These are phyloP conservation scores for Nyctereutes procyonoides DNA, from an alignment of 2,113 vertebrate species.

Conservation along the genomic window DNA sequence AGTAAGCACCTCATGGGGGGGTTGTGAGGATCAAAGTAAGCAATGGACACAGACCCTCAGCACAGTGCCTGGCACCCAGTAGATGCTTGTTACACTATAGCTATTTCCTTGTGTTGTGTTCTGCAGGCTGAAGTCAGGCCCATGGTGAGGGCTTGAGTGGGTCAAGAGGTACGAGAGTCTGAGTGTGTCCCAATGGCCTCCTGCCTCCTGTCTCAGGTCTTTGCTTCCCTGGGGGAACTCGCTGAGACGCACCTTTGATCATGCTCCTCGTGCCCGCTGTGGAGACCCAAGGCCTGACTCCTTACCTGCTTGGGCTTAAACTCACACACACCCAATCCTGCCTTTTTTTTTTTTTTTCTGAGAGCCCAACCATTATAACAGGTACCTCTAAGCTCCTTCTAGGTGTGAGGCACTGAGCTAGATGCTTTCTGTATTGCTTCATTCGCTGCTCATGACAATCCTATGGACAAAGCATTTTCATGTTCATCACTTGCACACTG, in stretches of 20 bases:
- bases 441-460: background rate
- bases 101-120: background rate
- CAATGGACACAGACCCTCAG: rapidly evolving
- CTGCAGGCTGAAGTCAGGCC: background rate
- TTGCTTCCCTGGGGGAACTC: background rate
- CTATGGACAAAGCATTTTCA: too few species aligned
- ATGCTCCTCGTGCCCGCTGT: too few species aligned
- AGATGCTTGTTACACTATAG: rapidly evolving
- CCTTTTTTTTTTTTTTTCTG: background rate
- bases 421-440: background rate
- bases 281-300: background rate
- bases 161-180: background rate
- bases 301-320: background rate
- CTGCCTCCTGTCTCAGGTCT: background rate
- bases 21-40: background rate
- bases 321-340: background rate
- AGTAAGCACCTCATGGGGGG: rapidly evolving
- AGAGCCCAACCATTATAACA: background rate
- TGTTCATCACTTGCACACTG: background rate
- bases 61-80: rapidly evolving
- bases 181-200: background rate
- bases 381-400: background rate
- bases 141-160: background rate
- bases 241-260: background rate
- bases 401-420: background rate